These are phyloP conservation scores for Gastrophysa polygoni DNA, from an alignment of 2,888 invertebrate species.

Conservation along the genomic window DNA sequence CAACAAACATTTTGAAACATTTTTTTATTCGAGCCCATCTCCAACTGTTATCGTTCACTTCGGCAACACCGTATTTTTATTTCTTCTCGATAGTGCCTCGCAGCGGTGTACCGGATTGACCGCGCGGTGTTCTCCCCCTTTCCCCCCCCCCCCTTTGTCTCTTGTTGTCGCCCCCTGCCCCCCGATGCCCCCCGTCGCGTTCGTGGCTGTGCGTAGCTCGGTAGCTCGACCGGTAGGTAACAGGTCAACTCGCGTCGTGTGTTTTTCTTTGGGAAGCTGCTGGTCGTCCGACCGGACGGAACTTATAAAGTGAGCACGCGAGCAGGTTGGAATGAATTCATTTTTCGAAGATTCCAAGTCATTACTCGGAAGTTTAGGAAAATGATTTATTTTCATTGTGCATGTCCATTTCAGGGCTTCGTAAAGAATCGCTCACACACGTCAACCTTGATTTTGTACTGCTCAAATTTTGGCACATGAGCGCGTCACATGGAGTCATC, in stretches of 20 bases:
- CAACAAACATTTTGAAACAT: too few species aligned
- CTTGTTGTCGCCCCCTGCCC: constrained; percentile 19
- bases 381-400: too few species aligned
- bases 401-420: too few species aligned
- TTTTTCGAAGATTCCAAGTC: too few species aligned
- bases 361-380: too few species aligned
- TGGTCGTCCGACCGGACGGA: not conserved
- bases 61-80: constrained; percentile 13
- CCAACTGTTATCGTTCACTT: not conserved
- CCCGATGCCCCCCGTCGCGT: constrained; percentile 55
- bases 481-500: too few species aligned
- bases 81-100: constrained; percentile 16
- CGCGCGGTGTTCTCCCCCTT: constrained; percentile 17
- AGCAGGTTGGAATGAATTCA: too few species aligned
- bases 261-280: constrained; percentile 56
- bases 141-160: constrained; percentile 11
- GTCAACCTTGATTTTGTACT: too few species aligned
- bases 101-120: constrained; percentile 29
- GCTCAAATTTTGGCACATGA: too few species aligned
- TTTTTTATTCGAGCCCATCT: too few species aligned
- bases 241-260: constrained; percentile 59
- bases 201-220: constrained; percentile 56
- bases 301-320: not conserved
- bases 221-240: constrained; percentile 69
- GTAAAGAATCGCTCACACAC: too few species aligned